phyloP scores from a whole-genome alignment of 2,113 vertebrate genomes.

The Trichechus manatus region DNA sequence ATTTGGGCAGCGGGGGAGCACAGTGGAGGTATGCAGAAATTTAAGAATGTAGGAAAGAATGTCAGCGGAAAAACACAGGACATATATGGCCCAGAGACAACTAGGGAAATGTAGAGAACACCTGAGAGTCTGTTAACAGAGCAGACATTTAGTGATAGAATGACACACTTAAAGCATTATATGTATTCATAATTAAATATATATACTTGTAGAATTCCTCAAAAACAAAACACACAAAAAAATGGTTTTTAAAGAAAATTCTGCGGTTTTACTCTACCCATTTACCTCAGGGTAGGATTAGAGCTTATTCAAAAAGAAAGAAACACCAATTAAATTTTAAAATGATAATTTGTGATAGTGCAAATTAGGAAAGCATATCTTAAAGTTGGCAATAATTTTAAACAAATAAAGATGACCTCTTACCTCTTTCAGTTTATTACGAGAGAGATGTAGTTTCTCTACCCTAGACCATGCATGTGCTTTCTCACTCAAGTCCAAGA shows the following conservation, averaged over 20 bases:
- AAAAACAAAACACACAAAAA: conserved; percentile 1
- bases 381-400: conserved; percentile 35
- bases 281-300: not conserved
- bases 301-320: conserved; percentile 1
- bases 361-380: not conserved
- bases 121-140: not conserved
- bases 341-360: not conserved
- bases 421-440: conserved; percentile 96
- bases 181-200: not conserved
- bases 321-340: conserved; percentile 18
- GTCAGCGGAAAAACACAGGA: not conserved
- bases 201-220: not conserved
- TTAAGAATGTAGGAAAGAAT: not conserved
- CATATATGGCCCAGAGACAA: not conserved
- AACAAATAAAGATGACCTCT: conserved; percentile 57
- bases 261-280: not conserved
- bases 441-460: conserved; percentile 95
- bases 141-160: not conserved
- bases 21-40: not conserved
- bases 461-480: conserved; percentile 92
- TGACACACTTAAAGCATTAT: not conserved
- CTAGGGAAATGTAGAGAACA: not conserved
- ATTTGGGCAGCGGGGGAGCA: not conserved
- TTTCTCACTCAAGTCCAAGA: conserved; percentile 93
- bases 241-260: not conserved